Percentiles rank a stretch among this genome's conserved stretches.
Evolutionary conservation across 2,113 vertebrate species (phyloP).

Genomic region (Engraulis encrasicolus): DNA sequence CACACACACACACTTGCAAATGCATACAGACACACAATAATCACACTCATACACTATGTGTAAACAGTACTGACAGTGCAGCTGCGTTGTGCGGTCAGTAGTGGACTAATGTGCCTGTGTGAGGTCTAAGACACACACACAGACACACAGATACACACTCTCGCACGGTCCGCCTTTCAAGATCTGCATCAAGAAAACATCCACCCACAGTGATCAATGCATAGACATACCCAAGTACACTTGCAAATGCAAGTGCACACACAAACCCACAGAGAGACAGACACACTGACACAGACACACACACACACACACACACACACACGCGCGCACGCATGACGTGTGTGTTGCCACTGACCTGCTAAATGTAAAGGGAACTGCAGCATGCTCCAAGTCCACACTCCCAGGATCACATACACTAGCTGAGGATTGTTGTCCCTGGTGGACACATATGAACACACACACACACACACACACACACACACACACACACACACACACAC

Average conservation of each 20-base stretch:
- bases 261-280: neutral
- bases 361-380: slow-evolving; percentile 93
- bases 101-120: too few relatives aligned
- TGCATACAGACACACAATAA: neutral
- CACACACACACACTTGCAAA: neutral
- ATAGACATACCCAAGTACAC: neutral
- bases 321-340: too few relatives aligned
- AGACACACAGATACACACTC: neutral
- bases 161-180: neutral
- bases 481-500: neutral
- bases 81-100: too few relatives aligned
- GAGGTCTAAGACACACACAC: neutral
- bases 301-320: neutral
- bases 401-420: slow-evolving; percentile 85
- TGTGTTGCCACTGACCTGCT: slow-evolving; percentile 77
- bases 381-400: slow-evolving; percentile 96
- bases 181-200: neutral
- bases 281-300: neutral
- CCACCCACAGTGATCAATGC: neutral
- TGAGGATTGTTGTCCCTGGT: slow-evolving; percentile 73
- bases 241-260: neutral
- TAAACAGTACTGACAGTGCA: too few relatives aligned
- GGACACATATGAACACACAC: slow-evolving; percentile 32
- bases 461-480: neutral
- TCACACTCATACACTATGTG: too few relatives aligned